A percentile compares a stretch with the other conserved stretches of the same genome.
These are phyloP conservation scores for Bostrychus sinensis DNA, from an alignment of 2,113 vertebrate genomes.

Conservation along the genomic window DNA sequence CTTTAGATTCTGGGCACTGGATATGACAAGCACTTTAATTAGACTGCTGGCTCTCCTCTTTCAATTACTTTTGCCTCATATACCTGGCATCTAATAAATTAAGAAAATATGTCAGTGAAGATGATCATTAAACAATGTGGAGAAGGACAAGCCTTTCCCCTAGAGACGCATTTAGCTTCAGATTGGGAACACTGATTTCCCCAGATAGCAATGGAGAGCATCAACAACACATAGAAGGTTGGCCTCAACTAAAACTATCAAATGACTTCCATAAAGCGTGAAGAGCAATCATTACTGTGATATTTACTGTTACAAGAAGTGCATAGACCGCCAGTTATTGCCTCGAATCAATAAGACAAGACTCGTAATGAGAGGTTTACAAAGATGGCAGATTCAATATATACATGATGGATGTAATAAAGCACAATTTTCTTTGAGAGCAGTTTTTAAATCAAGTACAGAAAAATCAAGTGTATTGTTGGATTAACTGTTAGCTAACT, in stretches of 20 bases:
- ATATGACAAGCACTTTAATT: slow-evolving; percentile 50
- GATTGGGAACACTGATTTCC: slow-evolving; percentile 51
- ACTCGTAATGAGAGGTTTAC: neutral
- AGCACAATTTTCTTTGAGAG: neutral
- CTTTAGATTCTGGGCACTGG: slow-evolving; percentile 24
- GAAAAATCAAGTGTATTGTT: neutral
- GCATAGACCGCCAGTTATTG: neutral
- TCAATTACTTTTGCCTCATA: slow-evolving; percentile 65
- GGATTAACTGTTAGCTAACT: neutral
- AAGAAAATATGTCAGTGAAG: slow-evolving; percentile 13
- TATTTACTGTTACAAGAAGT: neutral
- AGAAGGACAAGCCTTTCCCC: slow-evolving; percentile 30
- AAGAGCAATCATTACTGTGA: neutral
- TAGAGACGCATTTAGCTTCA: slow-evolving; percentile 10
- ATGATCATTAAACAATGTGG: slow-evolving; percentile 44
- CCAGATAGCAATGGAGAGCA: slow-evolving; percentile 12
- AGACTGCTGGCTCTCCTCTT: slow-evolving; percentile 38
- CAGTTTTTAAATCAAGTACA: neutral
- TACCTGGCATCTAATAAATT: slow-evolving; percentile 51
- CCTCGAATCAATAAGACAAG: slow-evolving; percentile 11
- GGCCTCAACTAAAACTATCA: neutral
- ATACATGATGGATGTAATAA: neutral
- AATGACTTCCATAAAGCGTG: too few species aligned
- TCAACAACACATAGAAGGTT: slow-evolving; percentile 20
- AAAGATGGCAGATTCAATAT: slow-evolving; percentile 1